phyloP scores from a whole-genome alignment of 2,888 invertebrate genomes.

The Acrocyrtus sp. region DNA sequence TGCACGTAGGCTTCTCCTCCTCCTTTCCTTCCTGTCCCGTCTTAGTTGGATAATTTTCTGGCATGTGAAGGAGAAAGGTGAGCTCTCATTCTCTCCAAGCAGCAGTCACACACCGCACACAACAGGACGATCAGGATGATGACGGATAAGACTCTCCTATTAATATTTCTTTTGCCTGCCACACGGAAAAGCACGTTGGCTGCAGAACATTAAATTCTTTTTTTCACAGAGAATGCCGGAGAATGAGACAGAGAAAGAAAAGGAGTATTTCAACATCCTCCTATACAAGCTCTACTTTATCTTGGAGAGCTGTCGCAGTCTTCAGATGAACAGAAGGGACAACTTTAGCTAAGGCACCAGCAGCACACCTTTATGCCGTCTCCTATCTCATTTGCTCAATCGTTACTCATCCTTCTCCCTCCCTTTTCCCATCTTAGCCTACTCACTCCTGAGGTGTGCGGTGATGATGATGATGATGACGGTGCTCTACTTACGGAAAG shows the following conservation, averaged over 20 bases:
- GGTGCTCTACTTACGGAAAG: background rate
- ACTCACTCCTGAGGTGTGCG: background rate
- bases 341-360: background rate
- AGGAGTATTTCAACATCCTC: constrained; percentile 23
- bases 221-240: constrained; percentile 18
- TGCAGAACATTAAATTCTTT: background rate
- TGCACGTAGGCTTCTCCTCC: background rate
- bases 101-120: constrained; percentile 17
- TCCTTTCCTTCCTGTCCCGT: background rate
- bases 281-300: background rate
- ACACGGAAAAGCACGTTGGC: background rate
- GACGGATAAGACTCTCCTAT: constrained; percentile 44
- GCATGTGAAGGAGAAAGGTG: background rate
- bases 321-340: background rate
- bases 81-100: constrained; percentile 16
- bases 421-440: background rate
- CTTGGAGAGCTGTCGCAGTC: background rate
- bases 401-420: background rate
- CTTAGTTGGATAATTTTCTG: constrained; percentile 20
- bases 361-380: constrained; percentile 28
- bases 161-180: constrained; percentile 29
- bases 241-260: constrained; percentile 24
- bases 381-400: constrained; percentile 40
- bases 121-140: constrained; percentile 29
- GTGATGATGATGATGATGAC: background rate